These are phyloP conservation scores for Cirrhinus molitorella DNA, from an alignment of 2,797 vertebrate species.

Conservation along the genomic window DNA sequence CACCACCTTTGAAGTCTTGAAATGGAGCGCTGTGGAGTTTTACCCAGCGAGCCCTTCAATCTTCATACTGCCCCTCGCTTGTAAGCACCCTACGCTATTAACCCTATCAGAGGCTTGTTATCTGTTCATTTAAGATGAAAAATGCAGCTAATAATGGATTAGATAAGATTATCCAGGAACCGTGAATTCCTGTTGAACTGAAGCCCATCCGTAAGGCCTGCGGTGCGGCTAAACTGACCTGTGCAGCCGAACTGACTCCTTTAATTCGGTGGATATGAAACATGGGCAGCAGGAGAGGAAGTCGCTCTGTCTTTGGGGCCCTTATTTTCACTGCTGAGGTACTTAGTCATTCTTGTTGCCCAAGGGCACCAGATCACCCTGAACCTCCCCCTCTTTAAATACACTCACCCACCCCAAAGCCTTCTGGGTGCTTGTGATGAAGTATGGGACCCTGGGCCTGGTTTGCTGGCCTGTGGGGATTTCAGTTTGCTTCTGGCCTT, in stretches of 20 bases:
- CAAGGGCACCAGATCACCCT: constrained; percentile 61
- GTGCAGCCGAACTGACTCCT: constrained; percentile 68
- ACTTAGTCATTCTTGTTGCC: constrained; percentile 67
- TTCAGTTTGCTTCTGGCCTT: constrained; percentile 52
- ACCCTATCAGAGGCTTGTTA: constrained; percentile 72
- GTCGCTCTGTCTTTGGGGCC: constrained; percentile 65
- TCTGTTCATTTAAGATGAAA: constrained; percentile 72
- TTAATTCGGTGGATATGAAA: constrained; percentile 75
- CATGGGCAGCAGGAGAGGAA: constrained; percentile 67
- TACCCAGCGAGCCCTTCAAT: constrained; percentile 61
- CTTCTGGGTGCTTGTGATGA: constrained; percentile 51
- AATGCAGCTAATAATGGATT: constrained; percentile 75
- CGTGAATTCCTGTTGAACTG: constrained; percentile 65
- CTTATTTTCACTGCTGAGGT: constrained; percentile 67
- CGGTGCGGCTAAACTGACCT: constrained; percentile 52
- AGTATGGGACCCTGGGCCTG: constrained; percentile 44
- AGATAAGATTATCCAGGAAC: constrained; percentile 75
- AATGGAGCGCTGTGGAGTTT: constrained; percentile 35
- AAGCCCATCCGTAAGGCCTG: constrained; percentile 50
- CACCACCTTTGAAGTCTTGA: constrained; percentile 45
- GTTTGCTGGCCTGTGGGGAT: constrained; percentile 38
- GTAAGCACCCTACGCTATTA: constrained; percentile 69
- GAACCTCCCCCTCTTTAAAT: constrained; percentile 38
- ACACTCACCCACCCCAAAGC: constrained; percentile 32
- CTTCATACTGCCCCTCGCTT: constrained; percentile 67